A percentile compares a stretch with the other conserved stretches of the same genome.
These are phyloP conservation scores for Epinephelus malabaricus DNA, from an alignment of 2,797 vertebrate genomes.

Conservation along the genomic window DNA sequence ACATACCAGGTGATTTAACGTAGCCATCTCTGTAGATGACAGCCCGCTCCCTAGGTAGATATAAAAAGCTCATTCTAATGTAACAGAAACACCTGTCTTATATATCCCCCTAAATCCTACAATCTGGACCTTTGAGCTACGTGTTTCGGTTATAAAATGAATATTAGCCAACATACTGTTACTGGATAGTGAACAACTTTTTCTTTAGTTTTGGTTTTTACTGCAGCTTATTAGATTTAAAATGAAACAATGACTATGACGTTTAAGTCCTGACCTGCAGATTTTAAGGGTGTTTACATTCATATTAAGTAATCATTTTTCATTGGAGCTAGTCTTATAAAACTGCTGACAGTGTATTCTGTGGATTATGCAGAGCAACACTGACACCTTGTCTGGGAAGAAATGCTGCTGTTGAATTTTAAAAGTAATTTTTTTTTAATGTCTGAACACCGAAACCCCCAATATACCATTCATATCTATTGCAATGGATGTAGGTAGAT, in stretches of 20 bases:
- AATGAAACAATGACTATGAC: background rate
- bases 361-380: background rate
- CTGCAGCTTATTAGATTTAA: background rate
- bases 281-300: background rate
- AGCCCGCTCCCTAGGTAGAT: no score
- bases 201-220: conserved; percentile 3
- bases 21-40: no score
- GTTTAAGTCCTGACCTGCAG: background rate
- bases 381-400: background rate
- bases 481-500: no score
- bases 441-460: background rate
- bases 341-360: background rate
- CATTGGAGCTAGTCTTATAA: background rate
- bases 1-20: no score
- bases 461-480: background rate
- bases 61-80: no score
- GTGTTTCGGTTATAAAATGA: no score
- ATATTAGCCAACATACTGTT: no score
- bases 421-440: background rate
- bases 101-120: no score
- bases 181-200: no score
- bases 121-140: no score
- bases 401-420: background rate
- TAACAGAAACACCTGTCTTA: no score
- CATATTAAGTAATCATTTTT: background rate